Evolutionary conservation across 2,113 vertebrate species (phyloP), one percentile per base, ranked within the genome.

Genomic region (Hiodon tergisus): DNA sequence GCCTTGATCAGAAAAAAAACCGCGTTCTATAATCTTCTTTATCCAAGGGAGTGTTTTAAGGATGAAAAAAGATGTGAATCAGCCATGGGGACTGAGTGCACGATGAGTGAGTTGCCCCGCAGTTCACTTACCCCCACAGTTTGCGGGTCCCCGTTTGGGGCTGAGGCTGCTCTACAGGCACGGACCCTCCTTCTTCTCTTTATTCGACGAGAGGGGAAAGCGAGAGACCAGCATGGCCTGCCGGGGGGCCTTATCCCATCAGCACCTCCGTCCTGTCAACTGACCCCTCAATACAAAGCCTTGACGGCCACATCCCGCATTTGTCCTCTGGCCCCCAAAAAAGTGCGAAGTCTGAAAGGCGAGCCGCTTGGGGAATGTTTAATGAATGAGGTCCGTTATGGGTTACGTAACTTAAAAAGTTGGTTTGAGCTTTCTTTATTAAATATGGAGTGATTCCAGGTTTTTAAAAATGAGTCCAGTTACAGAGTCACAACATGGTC

Each of bases 51-150:
- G 10, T 50, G 4, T 68, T 59, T 75, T 67, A 51, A 59, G 31
- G 63, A 68, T 9, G 46, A 50, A 66, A 66, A 66, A 13, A 52
- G 60, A 10, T 50, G 58, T 10, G 60, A 65, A 10, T 14, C 61
- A 53, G 61, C 48, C 10, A 31, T 9, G 54, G 17, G 50, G 72
- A 6, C 14, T 7, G 63, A 11, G 8, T 48, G 5, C 16, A 31
- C 17, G 6, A 0, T 7, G 62, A 6, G 14, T 5, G 61, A 57
- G 54, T 1, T 5, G 5, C 54, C 54, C 54, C 31, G 31, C 31
- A 57, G 63, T 47, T 66, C 31, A 11, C 63, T 66, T 66, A 66
- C 63, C 63, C n/a, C 14, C 47, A 17, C 63, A 66, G 63, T 47
- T 47, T 7, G 2, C 16, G 63, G 46, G 9, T 66, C 46, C 48